Evolutionary conservation across 2,113 vertebrate species (phyloP).

Genomic region (Stegostoma tigrinum): DNA sequence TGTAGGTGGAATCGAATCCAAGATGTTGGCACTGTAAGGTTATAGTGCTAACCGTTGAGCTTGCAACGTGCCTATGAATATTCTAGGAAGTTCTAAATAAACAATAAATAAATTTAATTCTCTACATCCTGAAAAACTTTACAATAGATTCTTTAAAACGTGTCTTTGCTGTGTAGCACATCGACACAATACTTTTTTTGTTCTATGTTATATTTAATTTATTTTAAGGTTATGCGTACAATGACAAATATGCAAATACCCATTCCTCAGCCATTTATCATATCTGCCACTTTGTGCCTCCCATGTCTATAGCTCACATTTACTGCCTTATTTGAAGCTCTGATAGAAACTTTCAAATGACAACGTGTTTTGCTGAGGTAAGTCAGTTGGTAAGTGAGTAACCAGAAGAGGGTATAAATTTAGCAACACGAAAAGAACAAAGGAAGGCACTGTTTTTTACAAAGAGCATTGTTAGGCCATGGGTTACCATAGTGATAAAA

Average conservation of each 20-base stretch:
- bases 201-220: neutral
- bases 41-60: no score
- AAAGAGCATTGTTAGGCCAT: neutral
- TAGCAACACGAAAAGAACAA: neutral
- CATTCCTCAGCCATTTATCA: neutral
- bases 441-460: neutral
- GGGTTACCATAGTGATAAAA: neutral
- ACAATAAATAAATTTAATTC: neutral
- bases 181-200: neutral
- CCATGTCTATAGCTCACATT: neutral
- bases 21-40: no score
- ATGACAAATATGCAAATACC: neutral
- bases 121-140: no score
- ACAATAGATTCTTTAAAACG: neutral
- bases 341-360: neutral
- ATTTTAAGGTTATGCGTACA: neutral
- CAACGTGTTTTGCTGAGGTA: neutral
- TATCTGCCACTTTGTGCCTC: neutral
- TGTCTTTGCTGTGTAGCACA: neutral
- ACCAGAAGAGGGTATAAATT: neutral
- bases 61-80: neutral
- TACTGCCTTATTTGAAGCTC: neutral
- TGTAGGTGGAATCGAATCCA: no score
- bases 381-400: neutral
- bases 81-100: neutral